Conservation (phyloP, 2,113 vertebrate genomes). For the Datnioides undecimradiatus region DNA sequence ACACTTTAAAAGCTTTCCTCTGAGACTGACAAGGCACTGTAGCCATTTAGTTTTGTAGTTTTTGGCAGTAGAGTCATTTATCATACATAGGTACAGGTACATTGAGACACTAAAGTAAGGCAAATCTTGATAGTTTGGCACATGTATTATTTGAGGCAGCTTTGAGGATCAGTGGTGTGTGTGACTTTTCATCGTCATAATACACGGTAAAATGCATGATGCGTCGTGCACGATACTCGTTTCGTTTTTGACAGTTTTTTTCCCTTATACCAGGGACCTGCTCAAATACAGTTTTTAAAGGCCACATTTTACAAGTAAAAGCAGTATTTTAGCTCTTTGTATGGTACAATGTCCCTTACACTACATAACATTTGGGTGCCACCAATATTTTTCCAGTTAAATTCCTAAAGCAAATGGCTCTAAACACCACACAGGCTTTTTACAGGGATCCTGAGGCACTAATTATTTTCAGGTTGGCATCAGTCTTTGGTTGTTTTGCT, state of each 20-base stretch:
- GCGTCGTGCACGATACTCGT: constrained; percentile 4
- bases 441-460: constrained; percentile 79
- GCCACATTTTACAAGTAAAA: constrained; percentile 55
- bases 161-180: constrained; percentile 24
- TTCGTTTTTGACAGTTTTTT: constrained; percentile 44
- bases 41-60: constrained; percentile 58
- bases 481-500: constrained; percentile 76
- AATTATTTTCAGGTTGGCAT: constrained; percentile 70
- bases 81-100: constrained; percentile 49
- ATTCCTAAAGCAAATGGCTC: constrained; percentile 57
- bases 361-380: too few species aligned
- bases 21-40: constrained; percentile 80
- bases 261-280: constrained; percentile 12
- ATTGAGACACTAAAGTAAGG: constrained; percentile 59
- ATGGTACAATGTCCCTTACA: constrained; percentile 31
- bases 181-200: constrained; percentile 11
- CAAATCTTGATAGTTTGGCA: constrained; percentile 68
- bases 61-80: constrained; percentile 67
- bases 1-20: constrained; percentile 69
- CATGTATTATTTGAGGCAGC: constrained; percentile 59
- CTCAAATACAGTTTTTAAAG: constrained; percentile 20
- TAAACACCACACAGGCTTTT: constrained; percentile 68
- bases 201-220: constrained; percentile 8
- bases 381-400: constrained; percentile 54
- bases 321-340: constrained; percentile 46